Conservation (phyloP, 2,113 vertebrate genomes). For the Rhea americana region DNA sequence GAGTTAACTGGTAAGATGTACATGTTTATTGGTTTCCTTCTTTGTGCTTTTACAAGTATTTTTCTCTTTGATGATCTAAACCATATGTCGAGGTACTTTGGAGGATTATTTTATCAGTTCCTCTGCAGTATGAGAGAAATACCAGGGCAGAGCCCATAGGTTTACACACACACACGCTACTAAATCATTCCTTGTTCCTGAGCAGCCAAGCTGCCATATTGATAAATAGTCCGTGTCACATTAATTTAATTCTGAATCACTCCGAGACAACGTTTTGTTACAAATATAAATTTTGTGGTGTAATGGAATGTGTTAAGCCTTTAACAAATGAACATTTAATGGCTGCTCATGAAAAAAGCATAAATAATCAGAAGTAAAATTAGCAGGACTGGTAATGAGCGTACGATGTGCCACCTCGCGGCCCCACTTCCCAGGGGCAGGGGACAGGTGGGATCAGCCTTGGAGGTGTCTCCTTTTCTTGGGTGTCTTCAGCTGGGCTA, state of each 20-base stretch:
- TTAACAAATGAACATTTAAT: conserved; percentile 77
- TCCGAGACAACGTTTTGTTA: conserved; percentile 68
- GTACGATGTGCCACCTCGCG: neutral
- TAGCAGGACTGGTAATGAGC: conserved; percentile 49
- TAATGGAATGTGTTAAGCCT: conserved; percentile 75
- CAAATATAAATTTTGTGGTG: conserved; percentile 75
- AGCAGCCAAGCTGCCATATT: conserved; percentile 64
- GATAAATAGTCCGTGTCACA: conserved; percentile 71
- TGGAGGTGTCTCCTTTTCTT: neutral
- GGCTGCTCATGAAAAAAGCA: conserved; percentile 52
- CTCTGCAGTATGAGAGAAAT: conserved; percentile 67
- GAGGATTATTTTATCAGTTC: conserved; percentile 78
- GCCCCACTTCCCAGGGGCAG: neutral
- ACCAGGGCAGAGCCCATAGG: conserved; percentile 60
- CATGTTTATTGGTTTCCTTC: conserved; percentile 68
- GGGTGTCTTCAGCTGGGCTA: neutral
- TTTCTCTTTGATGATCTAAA: conserved; percentile 78
- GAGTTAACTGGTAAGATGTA: conserved; percentile 65
- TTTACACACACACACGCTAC: conserved; percentile 53
- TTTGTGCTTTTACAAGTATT: conserved; percentile 72
- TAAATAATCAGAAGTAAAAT: conserved; percentile 71
- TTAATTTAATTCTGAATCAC: conserved; percentile 74
- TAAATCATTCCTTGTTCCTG: conserved; percentile 69
- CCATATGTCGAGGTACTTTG: conserved; percentile 75
- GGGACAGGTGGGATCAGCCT: conserved; percentile 22